phyloP scores from a whole-genome alignment of 2,888 invertebrate genomes.

The Gymnoscelis rufifasciata region DNA sequence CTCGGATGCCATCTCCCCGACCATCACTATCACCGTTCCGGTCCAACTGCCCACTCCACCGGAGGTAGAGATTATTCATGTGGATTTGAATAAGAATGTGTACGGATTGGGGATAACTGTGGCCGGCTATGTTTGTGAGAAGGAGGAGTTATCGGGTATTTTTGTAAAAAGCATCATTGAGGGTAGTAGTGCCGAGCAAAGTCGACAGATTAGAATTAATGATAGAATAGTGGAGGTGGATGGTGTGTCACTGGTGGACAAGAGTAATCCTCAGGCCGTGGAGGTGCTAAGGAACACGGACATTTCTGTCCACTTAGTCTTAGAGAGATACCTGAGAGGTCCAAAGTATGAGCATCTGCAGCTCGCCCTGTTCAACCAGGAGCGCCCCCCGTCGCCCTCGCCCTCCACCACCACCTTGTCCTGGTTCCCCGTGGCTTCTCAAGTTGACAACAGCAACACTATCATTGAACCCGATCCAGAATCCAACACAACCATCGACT shows the following conservation, averaged over 20 bases:
- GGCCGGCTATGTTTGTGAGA: constrained; percentile 97
- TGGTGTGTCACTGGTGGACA: constrained; percentile 91
- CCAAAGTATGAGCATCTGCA: constrained; percentile 95
- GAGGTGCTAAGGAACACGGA: constrained; percentile 96
- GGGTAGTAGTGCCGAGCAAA: constrained; percentile 96
- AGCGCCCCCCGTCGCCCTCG: constrained; percentile 81
- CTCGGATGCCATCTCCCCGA: constrained; percentile 57
- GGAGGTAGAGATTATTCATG: constrained; percentile 94
- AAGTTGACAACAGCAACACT: constrained; percentile 75
- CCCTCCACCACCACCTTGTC: constrained; percentile 90
- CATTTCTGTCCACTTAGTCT: constrained; percentile 90
- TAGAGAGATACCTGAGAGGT: constrained; percentile 95
- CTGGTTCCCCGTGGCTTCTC: constrained; percentile 89
- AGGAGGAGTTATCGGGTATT: constrained; percentile 99
- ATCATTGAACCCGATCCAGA: constrained; percentile 88
- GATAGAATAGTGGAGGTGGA: constrained; percentile 99
- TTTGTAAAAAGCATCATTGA: constrained; percentile 99
- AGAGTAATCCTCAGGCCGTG: constrained; percentile 97
- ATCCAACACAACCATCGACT: constrained; percentile 89
- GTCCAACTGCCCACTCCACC: constrained; percentile 83
- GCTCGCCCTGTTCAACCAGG: constrained; percentile 86
- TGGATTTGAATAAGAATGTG: constrained; percentile 93
- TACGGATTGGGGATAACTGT: constrained; percentile 97
- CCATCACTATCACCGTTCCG: constrained; percentile 73
- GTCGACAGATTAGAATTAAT: constrained; percentile 94